Evolutionary conservation across 2,888 invertebrate genomes (phyloP).

Genomic region (Metallyticus violacea): DNA sequence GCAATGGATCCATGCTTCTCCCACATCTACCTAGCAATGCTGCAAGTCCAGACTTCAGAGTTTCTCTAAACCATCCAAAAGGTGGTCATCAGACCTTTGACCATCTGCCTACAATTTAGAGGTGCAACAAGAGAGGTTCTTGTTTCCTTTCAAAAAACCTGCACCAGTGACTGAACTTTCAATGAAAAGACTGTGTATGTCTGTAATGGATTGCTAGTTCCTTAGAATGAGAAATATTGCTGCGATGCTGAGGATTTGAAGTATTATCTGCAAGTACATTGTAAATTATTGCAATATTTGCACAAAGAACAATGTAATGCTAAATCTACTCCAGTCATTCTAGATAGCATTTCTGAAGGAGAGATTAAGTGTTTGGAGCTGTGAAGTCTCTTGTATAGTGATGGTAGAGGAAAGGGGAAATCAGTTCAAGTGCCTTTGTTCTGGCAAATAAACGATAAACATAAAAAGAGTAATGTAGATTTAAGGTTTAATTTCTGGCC

Average conservation of each 20-base stretch:
- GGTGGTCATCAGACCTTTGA: constrained; percentile 54
- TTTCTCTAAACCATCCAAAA: constrained; percentile 39
- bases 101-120: constrained; percentile 70
- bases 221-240: neutral
- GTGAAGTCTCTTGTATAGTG: neutral
- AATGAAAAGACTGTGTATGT: neutral
- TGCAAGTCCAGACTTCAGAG: constrained; percentile 36
- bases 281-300: neutral
- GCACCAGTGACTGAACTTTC: neutral
- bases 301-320: too few species aligned
- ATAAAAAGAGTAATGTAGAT: neutral
- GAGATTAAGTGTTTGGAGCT: too few species aligned
- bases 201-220: neutral
- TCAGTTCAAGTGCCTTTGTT: neutral
- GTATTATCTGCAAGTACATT: neutral
- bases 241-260: neutral
- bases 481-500: neutral
- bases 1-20: constrained; percentile 56
- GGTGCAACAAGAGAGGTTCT: neutral
- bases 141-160: too few species aligned
- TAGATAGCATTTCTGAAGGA: neutral
- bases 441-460: neutral
- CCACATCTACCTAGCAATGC: constrained; percentile 65
- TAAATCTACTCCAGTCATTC: too few species aligned
- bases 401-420: neutral